Conservation (phyloP, 1,140 invertebrate genomes). For the Orchesella cincta region DNA sequence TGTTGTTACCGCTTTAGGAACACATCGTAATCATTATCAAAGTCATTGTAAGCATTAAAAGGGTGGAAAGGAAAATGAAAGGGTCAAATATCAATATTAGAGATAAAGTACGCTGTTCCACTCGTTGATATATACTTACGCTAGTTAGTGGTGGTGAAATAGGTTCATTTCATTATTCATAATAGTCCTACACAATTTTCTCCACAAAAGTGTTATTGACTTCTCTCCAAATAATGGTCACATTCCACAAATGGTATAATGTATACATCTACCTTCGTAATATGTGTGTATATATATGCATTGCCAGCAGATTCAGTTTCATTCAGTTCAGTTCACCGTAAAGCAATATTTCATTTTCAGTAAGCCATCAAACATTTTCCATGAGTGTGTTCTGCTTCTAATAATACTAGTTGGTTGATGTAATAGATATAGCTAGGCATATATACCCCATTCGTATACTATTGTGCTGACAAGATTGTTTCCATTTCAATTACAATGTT, state of each 20-base stretch:
- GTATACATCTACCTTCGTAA: background rate
- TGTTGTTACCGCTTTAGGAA: background rate
- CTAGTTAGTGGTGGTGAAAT: too few species aligned
- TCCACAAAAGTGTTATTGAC: too few species aligned
- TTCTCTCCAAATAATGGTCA: background rate
- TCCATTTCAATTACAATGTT: slow-evolving; percentile 8
- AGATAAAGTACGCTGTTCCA: background rate
- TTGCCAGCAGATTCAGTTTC: background rate
- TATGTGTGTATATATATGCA: background rate
- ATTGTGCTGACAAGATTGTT: slow-evolving; percentile 15
- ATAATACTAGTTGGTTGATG: background rate
- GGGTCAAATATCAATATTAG: slow-evolving; percentile 22
- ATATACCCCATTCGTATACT: background rate
- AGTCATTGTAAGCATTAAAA: slow-evolving; percentile 15
- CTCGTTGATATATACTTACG: too few species aligned
- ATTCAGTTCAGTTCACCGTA: slow-evolving; percentile 10
- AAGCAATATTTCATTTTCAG: slow-evolving; percentile 28
- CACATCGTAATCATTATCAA: background rate
- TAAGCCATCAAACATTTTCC: background rate
- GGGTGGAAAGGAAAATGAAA: slow-evolving; percentile 17
- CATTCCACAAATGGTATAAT: background rate
- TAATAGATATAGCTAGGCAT: background rate
- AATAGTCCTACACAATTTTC: too few species aligned
- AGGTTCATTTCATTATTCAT: too few species aligned
- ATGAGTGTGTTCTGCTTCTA: background rate